Evolutionary conservation across 2,113 vertebrate species (phyloP).

Genomic region (Indicator indicator): DNA sequence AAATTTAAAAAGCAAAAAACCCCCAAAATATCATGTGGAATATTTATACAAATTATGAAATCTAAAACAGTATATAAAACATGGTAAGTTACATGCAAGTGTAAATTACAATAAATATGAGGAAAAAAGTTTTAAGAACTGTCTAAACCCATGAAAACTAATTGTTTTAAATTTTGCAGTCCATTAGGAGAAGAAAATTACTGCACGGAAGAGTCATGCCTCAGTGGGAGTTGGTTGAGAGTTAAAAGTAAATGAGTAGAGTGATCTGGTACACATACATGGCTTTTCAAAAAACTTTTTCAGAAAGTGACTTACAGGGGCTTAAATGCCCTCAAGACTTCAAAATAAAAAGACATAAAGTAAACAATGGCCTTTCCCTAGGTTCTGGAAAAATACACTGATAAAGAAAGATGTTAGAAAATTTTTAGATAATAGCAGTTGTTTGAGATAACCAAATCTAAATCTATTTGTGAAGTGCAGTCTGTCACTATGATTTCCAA

Average conservation of each 20-base stretch:
- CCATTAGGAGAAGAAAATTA: not conserved
- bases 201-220: not conserved
- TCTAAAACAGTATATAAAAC: not conserved
- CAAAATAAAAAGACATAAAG: not conserved
- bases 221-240: not conserved
- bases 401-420: not conserved
- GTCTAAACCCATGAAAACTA: not conserved
- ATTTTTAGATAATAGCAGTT: not conserved
- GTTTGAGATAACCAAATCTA: not conserved
- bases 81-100: not conserved
- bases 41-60: not conserved
- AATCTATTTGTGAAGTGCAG: not conserved
- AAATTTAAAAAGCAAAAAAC: not conserved
- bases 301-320: not conserved
- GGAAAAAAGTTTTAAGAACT: not conserved
- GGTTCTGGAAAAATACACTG: not conserved
- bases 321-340: not conserved
- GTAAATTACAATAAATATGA: not conserved
- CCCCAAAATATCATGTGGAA: not conserved
- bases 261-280: not conserved
- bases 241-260: not conserved
- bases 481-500: not conserved
- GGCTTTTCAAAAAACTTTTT: not conserved
- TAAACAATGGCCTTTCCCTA: not conserved
- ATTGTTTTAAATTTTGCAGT: not conserved